A percentile compares a stretch with the other conserved stretches of the same genome.
Conservation (phyloP, 1,140 invertebrate species). For the Caenorhabditis latens region DNA sequence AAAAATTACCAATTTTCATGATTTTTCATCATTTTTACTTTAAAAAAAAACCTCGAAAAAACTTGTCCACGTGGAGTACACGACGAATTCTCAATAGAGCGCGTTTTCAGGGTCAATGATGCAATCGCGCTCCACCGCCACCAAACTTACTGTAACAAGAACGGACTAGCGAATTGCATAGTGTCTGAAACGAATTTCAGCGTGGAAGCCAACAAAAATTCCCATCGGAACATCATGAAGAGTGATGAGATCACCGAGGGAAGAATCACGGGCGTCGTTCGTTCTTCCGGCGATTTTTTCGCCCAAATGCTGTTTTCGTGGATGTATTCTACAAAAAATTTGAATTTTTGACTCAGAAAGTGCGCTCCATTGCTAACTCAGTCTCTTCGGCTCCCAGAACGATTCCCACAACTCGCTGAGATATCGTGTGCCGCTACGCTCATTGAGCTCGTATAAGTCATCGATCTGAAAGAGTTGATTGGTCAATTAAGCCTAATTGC, state of each 20-base stretch:
- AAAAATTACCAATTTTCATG: no score
- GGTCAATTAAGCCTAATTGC: no score
- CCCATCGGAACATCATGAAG: slow-evolving; percentile 73
- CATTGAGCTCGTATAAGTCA: slow-evolving; percentile 74
- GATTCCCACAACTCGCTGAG: slow-evolving; percentile 71
- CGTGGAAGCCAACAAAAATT: slow-evolving; percentile 70
- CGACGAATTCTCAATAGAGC: no score
- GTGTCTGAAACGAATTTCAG: slow-evolving; percentile 73
- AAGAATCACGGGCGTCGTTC: neutral
- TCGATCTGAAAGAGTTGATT: slow-evolving; percentile 59
- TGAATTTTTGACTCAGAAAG: neutral
- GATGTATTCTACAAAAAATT: slow-evolving; percentile 60
- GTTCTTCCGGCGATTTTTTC: neutral
- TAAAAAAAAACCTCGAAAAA: no score
- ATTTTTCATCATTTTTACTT: no score
- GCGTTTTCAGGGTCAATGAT: neutral
- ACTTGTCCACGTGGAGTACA: no score
- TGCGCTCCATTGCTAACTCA: slow-evolving; percentile 64
- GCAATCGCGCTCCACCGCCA: no score
- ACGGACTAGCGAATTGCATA: slow-evolving; percentile 75
- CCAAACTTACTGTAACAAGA: slow-evolving; percentile 70
- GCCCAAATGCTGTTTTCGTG: slow-evolving; percentile 59
- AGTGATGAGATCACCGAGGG: slow-evolving; percentile 73
- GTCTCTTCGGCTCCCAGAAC: slow-evolving; percentile 69
- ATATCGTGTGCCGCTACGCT: slow-evolving; percentile 64